A percentile compares a stretch with the other conserved stretches of the same genome.
phyloP scores from a whole-genome alignment of 2,113 vertebrate species.

The Tringa solitaria region DNA sequence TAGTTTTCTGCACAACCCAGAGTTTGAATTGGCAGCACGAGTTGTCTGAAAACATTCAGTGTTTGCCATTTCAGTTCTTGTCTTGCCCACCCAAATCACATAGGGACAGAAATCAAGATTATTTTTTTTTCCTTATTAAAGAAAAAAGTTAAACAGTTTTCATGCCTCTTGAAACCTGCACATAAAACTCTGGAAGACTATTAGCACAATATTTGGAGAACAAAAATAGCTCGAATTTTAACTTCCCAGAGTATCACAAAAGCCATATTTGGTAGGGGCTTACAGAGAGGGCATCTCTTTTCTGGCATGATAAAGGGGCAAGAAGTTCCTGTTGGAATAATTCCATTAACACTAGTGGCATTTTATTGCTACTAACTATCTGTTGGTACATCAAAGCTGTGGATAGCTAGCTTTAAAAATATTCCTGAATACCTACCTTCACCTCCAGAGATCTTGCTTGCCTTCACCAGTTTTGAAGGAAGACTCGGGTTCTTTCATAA shows the following conservation, averaged over 20 bases:
- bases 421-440: neutral
- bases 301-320: neutral
- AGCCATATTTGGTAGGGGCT: neutral
- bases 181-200: neutral
- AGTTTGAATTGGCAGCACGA: neutral
- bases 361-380: neutral
- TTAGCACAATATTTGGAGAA: constrained; percentile 4
- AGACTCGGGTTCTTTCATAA: neutral
- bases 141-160: neutral
- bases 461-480: neutral
- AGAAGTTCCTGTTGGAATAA: neutral
- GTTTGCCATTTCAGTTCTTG: neutral
- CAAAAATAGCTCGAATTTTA: neutral
- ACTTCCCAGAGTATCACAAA: neutral
- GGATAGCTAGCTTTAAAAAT: neutral
- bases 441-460: neutral
- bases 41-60: neutral
- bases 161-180: neutral
- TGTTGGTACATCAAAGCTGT: neutral
- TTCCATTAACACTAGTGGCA: neutral
- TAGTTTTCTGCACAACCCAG: neutral
- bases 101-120: neutral
- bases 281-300: neutral
- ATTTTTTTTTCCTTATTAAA: neutral
- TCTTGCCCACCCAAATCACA: neutral